phyloP scores from a whole-genome alignment of 2,888 invertebrate species.

The Himalopsyche japonica region DNA sequence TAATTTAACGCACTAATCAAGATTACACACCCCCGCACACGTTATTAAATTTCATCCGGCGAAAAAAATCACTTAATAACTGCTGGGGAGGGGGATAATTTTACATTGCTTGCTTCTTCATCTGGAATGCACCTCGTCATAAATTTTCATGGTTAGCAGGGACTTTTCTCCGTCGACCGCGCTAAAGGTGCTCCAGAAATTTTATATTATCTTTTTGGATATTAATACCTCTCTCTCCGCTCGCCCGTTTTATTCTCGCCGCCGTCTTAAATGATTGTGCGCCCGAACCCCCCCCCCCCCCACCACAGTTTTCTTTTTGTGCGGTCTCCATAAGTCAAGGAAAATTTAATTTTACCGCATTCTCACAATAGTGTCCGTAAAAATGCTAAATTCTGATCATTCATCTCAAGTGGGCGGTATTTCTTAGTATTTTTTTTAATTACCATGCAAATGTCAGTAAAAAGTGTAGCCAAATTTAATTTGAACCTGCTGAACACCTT shows the following conservation, averaged over 20 bases:
- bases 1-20: slow-evolving; percentile 31
- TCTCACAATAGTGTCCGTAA: slow-evolving; percentile 22
- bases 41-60: slow-evolving; percentile 34
- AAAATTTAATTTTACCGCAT: slow-evolving; percentile 35
- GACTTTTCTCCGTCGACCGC: slow-evolving; percentile 16
- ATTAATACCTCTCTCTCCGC: slow-evolving; percentile 25
- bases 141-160: slow-evolving; percentile 36
- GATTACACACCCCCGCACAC: slow-evolving; percentile 31
- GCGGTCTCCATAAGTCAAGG: slow-evolving; percentile 22
- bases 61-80: slow-evolving; percentile 35
- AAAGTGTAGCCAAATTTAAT: background rate
- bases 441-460: slow-evolving; percentile 11
- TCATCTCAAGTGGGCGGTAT: background rate
- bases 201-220: slow-evolving; percentile 40
- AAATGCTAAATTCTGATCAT: slow-evolving; percentile 23
- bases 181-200: slow-evolving; percentile 33
- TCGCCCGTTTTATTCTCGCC: background rate
- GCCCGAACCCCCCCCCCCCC: no score
- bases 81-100: slow-evolving; percentile 12
- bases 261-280: slow-evolving; percentile 34
- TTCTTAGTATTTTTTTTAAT: slow-evolving; percentile 16
- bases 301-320: background rate
- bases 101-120: slow-evolving; percentile 36
- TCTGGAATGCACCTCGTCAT: slow-evolving; percentile 38
- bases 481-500: background rate